phyloP scores from a whole-genome alignment of 2,888 invertebrate species.

The Monochamus alternatus region DNA sequence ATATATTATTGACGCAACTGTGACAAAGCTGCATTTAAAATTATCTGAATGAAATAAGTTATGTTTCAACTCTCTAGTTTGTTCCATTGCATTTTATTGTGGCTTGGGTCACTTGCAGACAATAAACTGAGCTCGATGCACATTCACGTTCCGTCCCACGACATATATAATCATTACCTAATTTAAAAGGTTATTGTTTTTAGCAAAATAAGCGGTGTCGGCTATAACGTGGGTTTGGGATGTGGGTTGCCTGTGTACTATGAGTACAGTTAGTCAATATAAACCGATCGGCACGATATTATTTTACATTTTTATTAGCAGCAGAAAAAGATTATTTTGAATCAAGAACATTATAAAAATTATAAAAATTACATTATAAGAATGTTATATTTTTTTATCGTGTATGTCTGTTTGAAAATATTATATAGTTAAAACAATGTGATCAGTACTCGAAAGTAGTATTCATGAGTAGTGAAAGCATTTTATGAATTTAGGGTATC shows the following conservation, averaged over 20 bases:
- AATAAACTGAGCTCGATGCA: slow-evolving; percentile 33
- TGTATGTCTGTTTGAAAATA: too few relatives aligned
- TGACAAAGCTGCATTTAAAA: too few relatives aligned
- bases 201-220: slow-evolving; percentile 19
- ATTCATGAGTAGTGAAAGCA: too few relatives aligned
- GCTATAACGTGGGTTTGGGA: slow-evolving; percentile 12
- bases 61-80: background rate
- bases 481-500: too few relatives aligned
- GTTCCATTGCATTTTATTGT: slow-evolving; percentile 24
- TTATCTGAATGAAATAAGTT: background rate
- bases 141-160: slow-evolving; percentile 35
- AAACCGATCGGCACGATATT: slow-evolving; percentile 9
- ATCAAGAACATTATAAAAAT: background rate
- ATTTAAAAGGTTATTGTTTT: slow-evolving; percentile 33
- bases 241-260: slow-evolving; percentile 26
- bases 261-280: slow-evolving; percentile 30
- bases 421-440: too few relatives aligned
- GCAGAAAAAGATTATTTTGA: too few relatives aligned
- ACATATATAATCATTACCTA: slow-evolving; percentile 15
- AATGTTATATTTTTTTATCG: too few relatives aligned
- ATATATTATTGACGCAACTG: too few relatives aligned
- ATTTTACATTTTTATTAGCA: background rate
- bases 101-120: slow-evolving; percentile 20
- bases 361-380: too few relatives aligned
- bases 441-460: too few relatives aligned